Evolutionary conservation across 2,797 vertebrate genomes (phyloP).

Genomic region (Hapalemur alaotrensis): DNA sequence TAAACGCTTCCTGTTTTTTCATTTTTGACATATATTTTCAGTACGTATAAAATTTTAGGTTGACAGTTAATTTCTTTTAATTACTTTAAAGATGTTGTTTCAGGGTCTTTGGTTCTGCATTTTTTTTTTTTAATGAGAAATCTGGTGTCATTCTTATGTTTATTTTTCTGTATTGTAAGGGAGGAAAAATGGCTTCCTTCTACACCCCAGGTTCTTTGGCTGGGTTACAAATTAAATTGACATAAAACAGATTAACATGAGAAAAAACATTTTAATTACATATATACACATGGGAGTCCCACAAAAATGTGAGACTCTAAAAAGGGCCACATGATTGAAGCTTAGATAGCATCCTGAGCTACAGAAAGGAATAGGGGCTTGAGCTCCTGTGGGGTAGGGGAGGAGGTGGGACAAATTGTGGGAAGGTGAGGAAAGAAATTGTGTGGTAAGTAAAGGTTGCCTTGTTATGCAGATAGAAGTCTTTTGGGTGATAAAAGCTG

Average conservation of each 20-base stretch:
- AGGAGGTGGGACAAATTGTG: not conserved
- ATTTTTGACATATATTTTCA: slow-evolving; percentile 16
- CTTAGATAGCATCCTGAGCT: not conserved
- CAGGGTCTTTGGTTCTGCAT: not conserved
- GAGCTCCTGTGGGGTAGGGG: not conserved
- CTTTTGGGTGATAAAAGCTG: not conserved
- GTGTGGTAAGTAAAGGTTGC: not conserved
- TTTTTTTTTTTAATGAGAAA: not conserved
- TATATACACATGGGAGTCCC: not conserved
- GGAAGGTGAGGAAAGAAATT: not conserved
- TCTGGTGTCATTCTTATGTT: slow-evolving; percentile 19
- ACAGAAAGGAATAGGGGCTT: not conserved
- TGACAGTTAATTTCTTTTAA: slow-evolving; percentile 1
- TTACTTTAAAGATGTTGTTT: not conserved
- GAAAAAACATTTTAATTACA: not conserved
- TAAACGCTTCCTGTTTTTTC: not conserved
- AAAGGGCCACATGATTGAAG: not conserved
- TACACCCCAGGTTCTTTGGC: not conserved
- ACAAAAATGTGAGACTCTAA: not conserved
- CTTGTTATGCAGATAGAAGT: not conserved
- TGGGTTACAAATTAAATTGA: not conserved
- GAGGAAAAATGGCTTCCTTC: not conserved
- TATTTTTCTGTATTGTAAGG: not conserved
- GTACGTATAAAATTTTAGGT: not conserved
- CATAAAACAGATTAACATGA: not conserved